Evolutionary conservation across 2,888 invertebrate genomes (phyloP).

Genomic region (Drosophila dives): DNA sequence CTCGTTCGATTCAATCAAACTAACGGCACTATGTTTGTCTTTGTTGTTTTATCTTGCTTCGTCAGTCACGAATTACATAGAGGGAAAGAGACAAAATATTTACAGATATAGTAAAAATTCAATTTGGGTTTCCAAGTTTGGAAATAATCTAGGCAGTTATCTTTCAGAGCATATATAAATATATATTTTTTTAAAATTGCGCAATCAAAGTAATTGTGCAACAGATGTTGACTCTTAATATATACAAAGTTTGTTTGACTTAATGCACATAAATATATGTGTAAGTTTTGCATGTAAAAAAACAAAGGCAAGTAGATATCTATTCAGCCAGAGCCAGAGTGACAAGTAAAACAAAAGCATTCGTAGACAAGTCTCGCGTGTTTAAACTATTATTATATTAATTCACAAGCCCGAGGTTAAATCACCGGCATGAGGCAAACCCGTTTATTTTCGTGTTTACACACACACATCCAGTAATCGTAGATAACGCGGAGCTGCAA

Average conservation of each 20-base stretch:
- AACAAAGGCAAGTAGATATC: background rate
- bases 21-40: conserved; percentile 11
- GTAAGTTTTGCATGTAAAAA: background rate
- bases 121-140: background rate
- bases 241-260: background rate
- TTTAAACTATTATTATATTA: background rate
- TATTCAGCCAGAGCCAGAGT: background rate
- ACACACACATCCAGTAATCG: background rate
- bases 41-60: conserved; percentile 9
- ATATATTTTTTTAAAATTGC: background rate
- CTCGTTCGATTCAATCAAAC: conserved; percentile 11
- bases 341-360: conserved; percentile 1
- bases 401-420: background rate
- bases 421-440: background rate
- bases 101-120: background rate
- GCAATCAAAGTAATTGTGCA: background rate
- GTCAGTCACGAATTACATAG: background rate
- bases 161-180: background rate
- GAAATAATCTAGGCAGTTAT: background rate
- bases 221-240: background rate
- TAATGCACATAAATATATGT: background rate
- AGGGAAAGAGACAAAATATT: background rate
- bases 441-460: background rate
- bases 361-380: conserved; percentile 4
- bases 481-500: background rate